phyloP scores from a whole-genome alignment of 2,888 invertebrate genomes.

The Drosophila falleni region DNA sequence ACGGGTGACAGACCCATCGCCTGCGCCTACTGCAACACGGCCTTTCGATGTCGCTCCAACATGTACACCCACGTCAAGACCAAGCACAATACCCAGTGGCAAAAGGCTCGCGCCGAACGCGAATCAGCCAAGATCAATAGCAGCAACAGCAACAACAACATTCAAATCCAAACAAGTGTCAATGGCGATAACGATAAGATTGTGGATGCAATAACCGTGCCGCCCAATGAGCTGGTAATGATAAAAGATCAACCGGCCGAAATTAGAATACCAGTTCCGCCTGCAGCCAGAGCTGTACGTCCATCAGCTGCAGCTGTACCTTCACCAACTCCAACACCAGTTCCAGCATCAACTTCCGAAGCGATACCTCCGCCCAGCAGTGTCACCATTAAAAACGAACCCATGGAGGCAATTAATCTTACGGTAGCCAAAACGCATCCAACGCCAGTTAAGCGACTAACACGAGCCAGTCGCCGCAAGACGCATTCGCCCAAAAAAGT shows the following conservation, averaged over 20 bases:
- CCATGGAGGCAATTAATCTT: slow-evolving; percentile 64
- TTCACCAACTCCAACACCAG: not conserved
- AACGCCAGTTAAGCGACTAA: slow-evolving; percentile 36
- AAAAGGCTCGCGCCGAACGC: slow-evolving; percentile 71
- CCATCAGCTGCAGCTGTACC: slow-evolving; percentile 1
- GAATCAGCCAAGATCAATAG: slow-evolving; percentile 65
- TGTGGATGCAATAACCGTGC: slow-evolving; percentile 24
- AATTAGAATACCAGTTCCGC: slow-evolving; percentile 5
- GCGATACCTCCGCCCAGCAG: slow-evolving; percentile 5
- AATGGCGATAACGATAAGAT: slow-evolving; percentile 51
- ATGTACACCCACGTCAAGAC: slow-evolving; percentile 74
- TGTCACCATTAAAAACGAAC: slow-evolving; percentile 37
- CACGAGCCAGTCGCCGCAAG: slow-evolving; percentile 70
- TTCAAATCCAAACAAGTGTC: slow-evolving; percentile 48
- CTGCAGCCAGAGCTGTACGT: slow-evolving; percentile 1
- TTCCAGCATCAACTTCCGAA: not conserved
- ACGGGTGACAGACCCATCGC: slow-evolving; percentile 70
- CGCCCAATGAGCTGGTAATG: slow-evolving; percentile 7
- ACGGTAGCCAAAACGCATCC: slow-evolving; percentile 49
- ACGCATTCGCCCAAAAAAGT: slow-evolving; percentile 71
- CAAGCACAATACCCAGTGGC: slow-evolving; percentile 69
- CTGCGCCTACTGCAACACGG: slow-evolving; percentile 70
- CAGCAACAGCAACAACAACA: slow-evolving; percentile 55
- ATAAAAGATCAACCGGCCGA: slow-evolving; percentile 3
- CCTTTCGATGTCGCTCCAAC: slow-evolving; percentile 75